phyloP scores from a whole-genome alignment of 2,797 vertebrate species.

The Prunella strophiata region DNA sequence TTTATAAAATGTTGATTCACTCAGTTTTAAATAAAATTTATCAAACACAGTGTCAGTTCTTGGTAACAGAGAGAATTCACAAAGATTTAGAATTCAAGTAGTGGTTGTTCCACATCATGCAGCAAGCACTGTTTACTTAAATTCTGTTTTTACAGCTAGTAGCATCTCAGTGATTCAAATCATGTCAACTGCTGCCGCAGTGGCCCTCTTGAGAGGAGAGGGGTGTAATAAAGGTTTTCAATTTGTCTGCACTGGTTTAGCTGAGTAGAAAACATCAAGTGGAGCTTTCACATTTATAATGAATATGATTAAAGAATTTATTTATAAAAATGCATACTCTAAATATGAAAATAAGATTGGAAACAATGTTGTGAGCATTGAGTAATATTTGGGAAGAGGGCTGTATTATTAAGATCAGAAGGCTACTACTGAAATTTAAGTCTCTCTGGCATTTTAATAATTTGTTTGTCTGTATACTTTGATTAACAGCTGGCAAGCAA shows the following conservation, averaged over 20 bases:
- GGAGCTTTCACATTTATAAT: slow-evolving; percentile 40
- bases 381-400: background rate
- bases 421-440: background rate
- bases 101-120: background rate
- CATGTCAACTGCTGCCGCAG: background rate
- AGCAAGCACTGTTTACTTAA: background rate
- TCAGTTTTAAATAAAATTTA: background rate
- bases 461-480: slow-evolving; percentile 8
- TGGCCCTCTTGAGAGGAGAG: slow-evolving; percentile 29
- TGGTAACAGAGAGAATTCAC: background rate
- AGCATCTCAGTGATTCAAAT: slow-evolving; percentile 44
- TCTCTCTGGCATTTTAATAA: background rate
- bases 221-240: slow-evolving; percentile 43
- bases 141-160: background rate
- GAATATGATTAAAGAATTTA: slow-evolving; percentile 21
- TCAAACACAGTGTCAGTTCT: background rate
- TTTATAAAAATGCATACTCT: slow-evolving; percentile 20
- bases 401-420: background rate
- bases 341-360: slow-evolving; percentile 49
- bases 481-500: slow-evolving; percentile 22
- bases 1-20: rapidly evolving
- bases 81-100: background rate
- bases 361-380: background rate
- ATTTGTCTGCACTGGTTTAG: slow-evolving; percentile 43
- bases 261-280: slow-evolving; percentile 48